phyloP scores from a whole-genome alignment of 2,113 vertebrate species.

The Campylomormyrus tamandua region DNA sequence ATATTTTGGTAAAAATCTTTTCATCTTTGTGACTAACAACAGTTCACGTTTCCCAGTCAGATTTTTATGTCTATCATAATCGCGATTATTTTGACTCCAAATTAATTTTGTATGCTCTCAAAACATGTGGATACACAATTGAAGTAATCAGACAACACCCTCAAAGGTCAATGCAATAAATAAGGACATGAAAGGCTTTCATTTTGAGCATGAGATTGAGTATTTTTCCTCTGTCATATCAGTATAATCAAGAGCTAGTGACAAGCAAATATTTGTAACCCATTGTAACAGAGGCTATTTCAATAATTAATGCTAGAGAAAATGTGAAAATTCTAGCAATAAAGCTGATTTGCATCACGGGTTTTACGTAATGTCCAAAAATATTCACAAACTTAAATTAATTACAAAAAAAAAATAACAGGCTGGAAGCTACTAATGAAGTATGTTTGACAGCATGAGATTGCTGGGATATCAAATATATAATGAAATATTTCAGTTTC shows the following conservation, averaged over 20 bases:
- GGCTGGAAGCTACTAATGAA: neutral
- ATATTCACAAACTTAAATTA: neutral
- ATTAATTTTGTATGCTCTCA: neutral
- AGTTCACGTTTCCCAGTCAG: neutral
- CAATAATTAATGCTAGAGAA: neutral
- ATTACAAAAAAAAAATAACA: neutral
- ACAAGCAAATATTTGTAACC: neutral
- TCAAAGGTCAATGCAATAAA: neutral
- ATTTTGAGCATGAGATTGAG: neutral
- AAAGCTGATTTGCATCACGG: neutral
- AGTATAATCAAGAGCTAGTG: neutral
- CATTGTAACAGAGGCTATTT: neutral
- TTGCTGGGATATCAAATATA: neutral
- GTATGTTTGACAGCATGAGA: neutral
- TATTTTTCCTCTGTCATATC: neutral
- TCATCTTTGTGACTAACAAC: neutral
- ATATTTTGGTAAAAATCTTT: neutral
- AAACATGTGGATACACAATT: neutral
- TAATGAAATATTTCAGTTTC: neutral
- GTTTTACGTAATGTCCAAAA: neutral
- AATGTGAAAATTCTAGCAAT: neutral
- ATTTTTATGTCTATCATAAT: neutral
- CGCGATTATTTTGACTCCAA: neutral
- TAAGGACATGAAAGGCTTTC: neutral
- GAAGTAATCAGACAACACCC: neutral